Evolutionary conservation across 2,113 vertebrate species (phyloP).

Genomic region (Daphoenositta chrysoptera): DNA sequence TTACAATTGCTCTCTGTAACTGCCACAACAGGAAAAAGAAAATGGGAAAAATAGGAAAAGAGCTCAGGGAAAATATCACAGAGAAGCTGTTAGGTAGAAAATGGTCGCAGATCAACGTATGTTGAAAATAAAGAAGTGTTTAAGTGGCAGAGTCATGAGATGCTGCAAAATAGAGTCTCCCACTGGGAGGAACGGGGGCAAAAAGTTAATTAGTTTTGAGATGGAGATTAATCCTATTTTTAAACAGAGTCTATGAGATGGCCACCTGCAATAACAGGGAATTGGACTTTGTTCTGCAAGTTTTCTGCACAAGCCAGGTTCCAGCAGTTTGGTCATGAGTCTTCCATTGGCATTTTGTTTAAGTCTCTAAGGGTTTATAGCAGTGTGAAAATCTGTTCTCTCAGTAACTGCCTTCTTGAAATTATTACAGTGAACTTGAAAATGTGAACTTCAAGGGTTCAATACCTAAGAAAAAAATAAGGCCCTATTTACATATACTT

Average conservation of each 20-base stretch:
- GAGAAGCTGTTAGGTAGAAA: not conserved
- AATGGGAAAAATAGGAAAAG: not conserved
- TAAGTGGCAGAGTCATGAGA: not conserved
- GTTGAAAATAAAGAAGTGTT: not conserved
- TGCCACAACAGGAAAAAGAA: not conserved
- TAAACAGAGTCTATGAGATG: not conserved
- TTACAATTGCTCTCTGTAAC: not conserved
- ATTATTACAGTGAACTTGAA: not conserved
- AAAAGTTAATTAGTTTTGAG: slow-evolving; percentile 58
- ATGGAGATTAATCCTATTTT: slow-evolving; percentile 40
- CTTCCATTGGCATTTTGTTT: not conserved
- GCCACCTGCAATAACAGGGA: slow-evolving; percentile 27
- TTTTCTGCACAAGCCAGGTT: not conserved
- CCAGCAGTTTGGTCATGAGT: not conserved
- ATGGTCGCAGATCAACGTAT: not conserved
- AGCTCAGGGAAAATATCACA: not conserved
- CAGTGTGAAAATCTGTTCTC: not conserved
- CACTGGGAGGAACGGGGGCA: not conserved
- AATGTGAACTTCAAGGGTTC: not conserved
- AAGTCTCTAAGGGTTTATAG: not conserved
- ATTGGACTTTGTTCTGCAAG: not conserved
- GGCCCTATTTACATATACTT: not conserved
- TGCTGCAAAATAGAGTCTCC: not conserved
- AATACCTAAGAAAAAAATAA: not conserved
- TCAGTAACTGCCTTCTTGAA: not conserved